Evolutionary conservation across 2,113 vertebrate genomes (phyloP).

Genomic region (Chrysochloris asiatica): DNA sequence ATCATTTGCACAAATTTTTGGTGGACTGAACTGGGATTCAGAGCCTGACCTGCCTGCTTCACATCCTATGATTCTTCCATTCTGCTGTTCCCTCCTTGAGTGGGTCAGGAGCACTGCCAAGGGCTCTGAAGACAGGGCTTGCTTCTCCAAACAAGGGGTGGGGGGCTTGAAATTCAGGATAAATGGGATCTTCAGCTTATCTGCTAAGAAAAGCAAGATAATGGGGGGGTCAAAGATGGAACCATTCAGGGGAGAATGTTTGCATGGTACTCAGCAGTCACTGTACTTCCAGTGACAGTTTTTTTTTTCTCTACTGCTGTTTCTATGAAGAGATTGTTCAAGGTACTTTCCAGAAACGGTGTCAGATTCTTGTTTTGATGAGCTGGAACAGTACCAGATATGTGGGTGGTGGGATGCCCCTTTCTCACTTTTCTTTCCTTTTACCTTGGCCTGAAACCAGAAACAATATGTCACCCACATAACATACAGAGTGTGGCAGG

Average conservation of each 20-base stretch:
- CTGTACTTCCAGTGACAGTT: too few species aligned
- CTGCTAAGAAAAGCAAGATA: not conserved
- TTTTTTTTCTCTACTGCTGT: not conserved
- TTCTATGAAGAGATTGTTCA: not conserved
- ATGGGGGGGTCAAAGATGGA: too few species aligned
- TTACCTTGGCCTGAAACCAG: not conserved
- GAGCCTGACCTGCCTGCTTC: not conserved
- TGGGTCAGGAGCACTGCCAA: not conserved
- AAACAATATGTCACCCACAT: not conserved
- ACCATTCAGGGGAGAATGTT: accelerated
- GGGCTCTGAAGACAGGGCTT: not conserved
- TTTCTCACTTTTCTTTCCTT: slow-evolving; percentile 58
- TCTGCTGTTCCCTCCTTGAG: not conserved
- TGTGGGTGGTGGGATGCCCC: slow-evolving; percentile 57
- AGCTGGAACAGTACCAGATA: not conserved
- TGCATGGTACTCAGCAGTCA: accelerated
- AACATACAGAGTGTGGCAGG: too few species aligned
- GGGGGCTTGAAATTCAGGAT: not conserved
- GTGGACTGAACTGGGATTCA: not conserved
- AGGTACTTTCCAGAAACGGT: slow-evolving; percentile 72
- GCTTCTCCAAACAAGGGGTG: not conserved
- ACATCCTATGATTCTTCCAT: not conserved
- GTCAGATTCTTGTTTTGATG: slow-evolving; percentile 55
- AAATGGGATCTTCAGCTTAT: not conserved
- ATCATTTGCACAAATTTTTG: too few species aligned